These are phyloP conservation scores for Epinotia demarniana DNA, from an alignment of 2,888 invertebrate species.

Conservation along the genomic window DNA sequence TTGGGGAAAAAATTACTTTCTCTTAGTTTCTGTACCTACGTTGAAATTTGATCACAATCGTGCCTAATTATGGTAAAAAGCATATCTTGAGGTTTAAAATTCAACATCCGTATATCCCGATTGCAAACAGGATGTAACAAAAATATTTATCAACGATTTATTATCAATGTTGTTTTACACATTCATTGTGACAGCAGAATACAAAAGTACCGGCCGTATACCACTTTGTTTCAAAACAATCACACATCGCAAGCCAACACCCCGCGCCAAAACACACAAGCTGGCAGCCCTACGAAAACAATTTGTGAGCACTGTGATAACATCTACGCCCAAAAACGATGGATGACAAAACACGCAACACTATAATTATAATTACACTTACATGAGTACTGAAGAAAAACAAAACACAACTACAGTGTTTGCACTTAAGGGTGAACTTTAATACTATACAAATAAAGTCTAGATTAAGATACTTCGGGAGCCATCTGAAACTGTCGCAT, in stretches of 20 bases:
- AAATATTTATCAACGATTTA: not conserved
- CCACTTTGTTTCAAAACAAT: constrained; percentile 17
- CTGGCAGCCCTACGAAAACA: constrained; percentile 47
- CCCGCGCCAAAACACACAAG: constrained; percentile 26
- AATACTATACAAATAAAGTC: not conserved
- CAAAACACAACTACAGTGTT: constrained; percentile 1
- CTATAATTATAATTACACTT: constrained; percentile 70
- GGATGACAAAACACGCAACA: constrained; percentile 74
- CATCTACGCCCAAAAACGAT: constrained; percentile 65
- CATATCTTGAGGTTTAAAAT: too few relatives aligned
- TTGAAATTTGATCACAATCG: not conserved
- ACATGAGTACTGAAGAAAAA: constrained; percentile 58
- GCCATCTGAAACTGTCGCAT: constrained; percentile 7
- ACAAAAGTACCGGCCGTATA: constrained; percentile 1
- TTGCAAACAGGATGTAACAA: constrained; percentile 46
- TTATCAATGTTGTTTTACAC: not conserved
- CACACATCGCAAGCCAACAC: not conserved
- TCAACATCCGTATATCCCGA: constrained; percentile 44
- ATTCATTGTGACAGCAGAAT: not conserved
- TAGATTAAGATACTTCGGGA: not conserved
- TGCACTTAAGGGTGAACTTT: not conserved
- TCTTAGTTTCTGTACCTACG: not conserved
- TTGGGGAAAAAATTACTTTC: constrained; percentile 10
- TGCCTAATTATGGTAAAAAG: not conserved
- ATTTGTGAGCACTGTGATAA: constrained; percentile 68